Evolutionary conservation across 2,113 vertebrate species (phyloP).

Genomic region (Pachycephala philippinensis): DNA sequence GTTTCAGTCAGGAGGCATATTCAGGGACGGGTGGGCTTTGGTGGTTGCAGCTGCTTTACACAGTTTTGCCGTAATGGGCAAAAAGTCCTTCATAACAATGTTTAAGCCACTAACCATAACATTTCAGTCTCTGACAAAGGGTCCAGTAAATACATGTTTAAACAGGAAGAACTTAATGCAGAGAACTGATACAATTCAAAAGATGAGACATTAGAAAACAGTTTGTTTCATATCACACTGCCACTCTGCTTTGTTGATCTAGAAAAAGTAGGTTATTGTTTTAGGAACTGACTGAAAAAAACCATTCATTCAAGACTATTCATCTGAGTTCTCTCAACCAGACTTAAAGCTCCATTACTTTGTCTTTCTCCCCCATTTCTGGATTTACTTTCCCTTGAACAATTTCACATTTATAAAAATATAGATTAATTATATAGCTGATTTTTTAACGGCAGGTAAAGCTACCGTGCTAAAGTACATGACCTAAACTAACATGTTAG

Average conservation of each 20-base stretch:
- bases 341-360: not conserved
- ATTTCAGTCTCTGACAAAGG: not conserved
- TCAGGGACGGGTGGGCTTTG: not conserved
- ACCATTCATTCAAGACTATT: not conserved
- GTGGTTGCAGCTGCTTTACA: not conserved
- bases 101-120: not conserved
- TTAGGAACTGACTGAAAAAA: not conserved
- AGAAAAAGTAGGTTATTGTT: not conserved
- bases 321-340: not conserved
- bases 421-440: not conserved
- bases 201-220: not conserved
- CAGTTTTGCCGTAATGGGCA: not conserved
- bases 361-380: not conserved
- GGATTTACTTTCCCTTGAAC: not conserved
- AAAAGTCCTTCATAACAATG: not conserved
- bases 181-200: not conserved
- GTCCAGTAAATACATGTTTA: not conserved
- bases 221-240: not conserved
- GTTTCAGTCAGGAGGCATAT: not conserved
- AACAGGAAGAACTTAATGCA: not conserved
- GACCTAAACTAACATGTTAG: not conserved
- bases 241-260: not conserved
- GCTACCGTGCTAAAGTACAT: not conserved
- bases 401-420: not conserved
- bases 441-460: not conserved